Evolutionary conservation across 2,797 vertebrate species (phyloP).

Genomic region (Leptoclinus maculatus): DNA sequence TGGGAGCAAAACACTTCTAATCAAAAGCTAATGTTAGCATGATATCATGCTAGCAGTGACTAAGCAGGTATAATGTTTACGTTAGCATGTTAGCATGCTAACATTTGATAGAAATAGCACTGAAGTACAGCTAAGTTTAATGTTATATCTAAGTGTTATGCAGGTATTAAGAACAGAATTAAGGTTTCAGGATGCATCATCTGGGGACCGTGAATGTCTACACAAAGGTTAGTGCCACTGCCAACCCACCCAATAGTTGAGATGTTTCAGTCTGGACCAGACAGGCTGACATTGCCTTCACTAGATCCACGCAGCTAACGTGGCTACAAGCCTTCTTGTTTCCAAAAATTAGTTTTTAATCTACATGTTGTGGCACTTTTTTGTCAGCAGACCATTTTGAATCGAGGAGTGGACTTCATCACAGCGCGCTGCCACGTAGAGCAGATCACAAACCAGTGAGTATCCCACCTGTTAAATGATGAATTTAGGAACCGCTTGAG

Average conservation of each 20-base stretch:
- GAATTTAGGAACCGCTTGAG: not conserved
- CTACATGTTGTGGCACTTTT: not conserved
- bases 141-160: not conserved
- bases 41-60: not conserved
- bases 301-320: not conserved
- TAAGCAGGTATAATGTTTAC: not conserved
- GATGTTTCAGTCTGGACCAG: not conserved
- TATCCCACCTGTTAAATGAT: no score
- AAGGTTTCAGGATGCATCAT: not conserved
- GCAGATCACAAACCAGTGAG: not conserved
- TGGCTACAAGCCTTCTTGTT: not conserved
- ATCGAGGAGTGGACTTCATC: not conserved
- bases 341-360: not conserved
- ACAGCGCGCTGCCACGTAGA: not conserved
- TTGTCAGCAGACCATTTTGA: not conserved
- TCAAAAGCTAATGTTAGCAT: not conserved
- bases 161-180: not conserved
- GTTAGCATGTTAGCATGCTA: not conserved
- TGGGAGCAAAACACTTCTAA: not conserved
- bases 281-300: no score
- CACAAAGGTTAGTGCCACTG: not conserved
- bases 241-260: not conserved
- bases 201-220: not conserved
- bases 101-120: not conserved
- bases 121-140: not conserved